Percentiles rank a stretch among this genome's conserved stretches.
phyloP scores from a whole-genome alignment of 2,113 vertebrate genomes.

The Ranitomeya imitator region DNA sequence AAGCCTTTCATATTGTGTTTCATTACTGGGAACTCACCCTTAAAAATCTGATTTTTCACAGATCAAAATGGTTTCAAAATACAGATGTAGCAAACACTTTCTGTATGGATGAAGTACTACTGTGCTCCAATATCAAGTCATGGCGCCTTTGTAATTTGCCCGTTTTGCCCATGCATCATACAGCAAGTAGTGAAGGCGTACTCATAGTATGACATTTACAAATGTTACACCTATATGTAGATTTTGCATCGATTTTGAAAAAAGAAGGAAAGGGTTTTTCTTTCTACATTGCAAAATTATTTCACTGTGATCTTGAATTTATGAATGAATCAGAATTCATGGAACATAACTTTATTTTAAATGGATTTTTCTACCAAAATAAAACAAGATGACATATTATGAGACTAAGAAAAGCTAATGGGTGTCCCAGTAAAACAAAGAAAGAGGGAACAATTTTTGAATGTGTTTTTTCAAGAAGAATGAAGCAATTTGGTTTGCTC shows the following conservation, averaged over 20 bases:
- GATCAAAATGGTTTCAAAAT: background rate
- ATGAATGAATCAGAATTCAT: background rate
- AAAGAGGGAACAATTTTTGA: background rate
- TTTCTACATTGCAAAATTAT: background rate
- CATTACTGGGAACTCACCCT: background rate
- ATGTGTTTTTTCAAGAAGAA: background rate
- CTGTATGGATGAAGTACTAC: too few species aligned
- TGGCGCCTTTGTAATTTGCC: too few species aligned
- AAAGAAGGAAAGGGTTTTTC: background rate
- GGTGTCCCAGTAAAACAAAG: background rate
- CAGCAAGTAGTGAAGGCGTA: too few species aligned
- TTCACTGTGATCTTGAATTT: background rate
- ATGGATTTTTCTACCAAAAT: background rate
- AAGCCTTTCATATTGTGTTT: background rate
- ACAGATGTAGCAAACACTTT: background rate
- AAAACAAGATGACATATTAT: background rate
- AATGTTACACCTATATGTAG: too few species aligned
- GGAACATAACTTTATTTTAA: background rate
- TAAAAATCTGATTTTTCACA: background rate
- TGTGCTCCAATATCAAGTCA: too few species aligned
- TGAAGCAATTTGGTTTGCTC: constrained; percentile 55
- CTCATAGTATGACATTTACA: too few species aligned
- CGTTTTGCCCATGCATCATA: too few species aligned
- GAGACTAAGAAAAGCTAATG: background rate
- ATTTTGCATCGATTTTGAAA: background rate